Percentiles rank a stretch among this genome's conserved stretches.
Evolutionary conservation across 2,888 invertebrate genomes (phyloP).

Genomic region (Sturmia bella): DNA sequence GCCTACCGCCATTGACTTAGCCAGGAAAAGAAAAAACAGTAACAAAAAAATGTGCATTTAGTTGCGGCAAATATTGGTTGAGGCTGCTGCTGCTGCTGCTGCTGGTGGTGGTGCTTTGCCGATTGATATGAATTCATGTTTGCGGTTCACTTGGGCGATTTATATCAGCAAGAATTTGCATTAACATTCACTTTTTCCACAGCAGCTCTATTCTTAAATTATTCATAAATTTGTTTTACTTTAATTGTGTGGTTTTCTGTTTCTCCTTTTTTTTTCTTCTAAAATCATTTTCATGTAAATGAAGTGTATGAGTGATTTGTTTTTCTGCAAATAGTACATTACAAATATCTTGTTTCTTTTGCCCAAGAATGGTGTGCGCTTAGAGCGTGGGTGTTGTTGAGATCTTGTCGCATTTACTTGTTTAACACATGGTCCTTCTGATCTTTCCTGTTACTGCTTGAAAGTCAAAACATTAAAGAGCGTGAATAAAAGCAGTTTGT

Average conservation of each 20-base stretch:
- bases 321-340: neutral
- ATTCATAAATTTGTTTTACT: constrained; percentile 48
- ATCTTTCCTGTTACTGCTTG: constrained; percentile 43
- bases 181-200: constrained; percentile 63
- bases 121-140: constrained; percentile 40
- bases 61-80: constrained; percentile 12
- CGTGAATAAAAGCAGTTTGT: neutral
- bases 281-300: neutral
- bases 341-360: constrained; percentile 23
- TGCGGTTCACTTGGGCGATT: constrained; percentile 53
- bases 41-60: neutral
- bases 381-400: constrained; percentile 60
- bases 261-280: neutral
- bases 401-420: constrained; percentile 61
- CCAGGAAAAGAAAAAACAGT: too few relatives aligned
- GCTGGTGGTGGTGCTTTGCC: constrained; percentile 14
- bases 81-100: constrained; percentile 2
- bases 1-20: constrained; percentile 57
- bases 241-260: constrained; percentile 9
- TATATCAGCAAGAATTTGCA: constrained; percentile 58
- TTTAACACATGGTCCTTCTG: constrained; percentile 61
- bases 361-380: constrained; percentile 26
- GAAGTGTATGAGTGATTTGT: neutral
- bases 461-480: constrained; percentile 44
- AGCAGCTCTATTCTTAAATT: constrained; percentile 58